Evolutionary conservation across 2,888 invertebrate genomes (phyloP).

Genomic region (Holacanthella duospinosa): DNA sequence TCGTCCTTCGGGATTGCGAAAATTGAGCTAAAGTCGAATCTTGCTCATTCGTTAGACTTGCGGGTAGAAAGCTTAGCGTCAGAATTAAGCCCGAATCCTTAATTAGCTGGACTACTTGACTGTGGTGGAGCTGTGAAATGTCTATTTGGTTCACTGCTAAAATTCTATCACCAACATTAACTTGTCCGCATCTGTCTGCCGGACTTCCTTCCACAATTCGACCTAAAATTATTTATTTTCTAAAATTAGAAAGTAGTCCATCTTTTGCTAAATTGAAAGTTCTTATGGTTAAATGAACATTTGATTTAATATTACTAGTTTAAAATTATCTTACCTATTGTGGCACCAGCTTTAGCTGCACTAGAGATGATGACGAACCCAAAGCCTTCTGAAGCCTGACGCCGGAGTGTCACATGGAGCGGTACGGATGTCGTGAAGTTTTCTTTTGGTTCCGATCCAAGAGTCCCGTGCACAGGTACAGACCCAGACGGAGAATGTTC

Average conservation of each 20-base stretch:
- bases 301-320: no score
- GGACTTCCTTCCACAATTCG: conserved; percentile 91
- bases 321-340: conserved; percentile 56
- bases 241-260: conserved; percentile 19
- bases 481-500: conserved; percentile 25
- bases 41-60: conserved; percentile 13
- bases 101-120: conserved; percentile 92
- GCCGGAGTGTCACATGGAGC: conserved; percentile 82
- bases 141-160: conserved; percentile 87
- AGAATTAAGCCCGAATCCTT: conserved; percentile 90
- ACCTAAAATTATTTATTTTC: no score
- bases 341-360: conserved; percentile 75
- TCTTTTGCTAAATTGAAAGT: background rate
- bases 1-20: conserved; percentile 18
- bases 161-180: conserved; percentile 90
- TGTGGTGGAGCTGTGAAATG: conserved; percentile 84
- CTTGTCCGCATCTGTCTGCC: conserved; percentile 79
- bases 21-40: conserved; percentile 11
- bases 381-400: conserved; percentile 90
- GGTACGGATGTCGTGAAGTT: no score
- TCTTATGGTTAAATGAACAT: no score
- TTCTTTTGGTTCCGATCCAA: no score
- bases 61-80: conserved; percentile 44
- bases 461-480: background rate
- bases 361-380: conserved; percentile 98